Percentiles rank a stretch among this genome's conserved stretches.
Evolutionary conservation across 2,113 vertebrate genomes (phyloP).

Genomic region (Podarcis muralis): DNA sequence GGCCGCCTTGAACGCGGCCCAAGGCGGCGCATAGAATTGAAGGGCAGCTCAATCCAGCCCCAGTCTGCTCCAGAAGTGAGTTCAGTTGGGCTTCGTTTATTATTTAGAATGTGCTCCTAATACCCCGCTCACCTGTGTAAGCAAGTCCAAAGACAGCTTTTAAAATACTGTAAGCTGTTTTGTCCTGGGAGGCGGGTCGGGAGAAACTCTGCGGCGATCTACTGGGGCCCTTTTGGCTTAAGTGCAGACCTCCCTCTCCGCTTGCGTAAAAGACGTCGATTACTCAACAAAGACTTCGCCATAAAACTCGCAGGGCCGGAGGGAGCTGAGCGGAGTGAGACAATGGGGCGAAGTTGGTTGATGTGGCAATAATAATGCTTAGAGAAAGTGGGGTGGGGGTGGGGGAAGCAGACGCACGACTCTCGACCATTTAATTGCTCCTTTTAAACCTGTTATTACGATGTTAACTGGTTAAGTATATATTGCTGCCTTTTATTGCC

Average conservation of each 20-base stretch:
- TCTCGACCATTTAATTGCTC: slow-evolving; percentile 66
- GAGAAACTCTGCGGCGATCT: not conserved
- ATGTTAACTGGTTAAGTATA: slow-evolving; percentile 66
- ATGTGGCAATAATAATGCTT: slow-evolving; percentile 60
- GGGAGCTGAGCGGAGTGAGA: slow-evolving; percentile 66
- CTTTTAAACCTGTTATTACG: slow-evolving; percentile 65
- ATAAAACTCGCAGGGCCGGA: slow-evolving; percentile 49
- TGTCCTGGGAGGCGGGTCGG: not conserved
- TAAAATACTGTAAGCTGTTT: too few species aligned
- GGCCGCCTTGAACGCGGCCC: not conserved
- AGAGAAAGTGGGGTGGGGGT: not conserved
- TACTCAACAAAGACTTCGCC: slow-evolving; percentile 61
- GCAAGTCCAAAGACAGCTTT: too few species aligned
- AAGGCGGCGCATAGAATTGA: not conserved
- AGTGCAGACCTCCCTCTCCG: slow-evolving; percentile 25
- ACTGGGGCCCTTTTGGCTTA: slow-evolving; percentile 8
- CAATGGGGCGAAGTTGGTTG: slow-evolving; percentile 67
- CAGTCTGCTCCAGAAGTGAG: not conserved
- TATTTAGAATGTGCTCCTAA: too few species aligned
- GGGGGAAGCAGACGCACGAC: slow-evolving; percentile 52
- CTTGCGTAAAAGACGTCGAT: slow-evolving; percentile 68
- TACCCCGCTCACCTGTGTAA: too few species aligned
- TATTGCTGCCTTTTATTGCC: slow-evolving; percentile 64
- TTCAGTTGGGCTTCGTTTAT: not conserved
- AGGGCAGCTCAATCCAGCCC: not conserved